Conservation (phyloP, 1,140 invertebrate genomes). For the Proales similis region DNA sequence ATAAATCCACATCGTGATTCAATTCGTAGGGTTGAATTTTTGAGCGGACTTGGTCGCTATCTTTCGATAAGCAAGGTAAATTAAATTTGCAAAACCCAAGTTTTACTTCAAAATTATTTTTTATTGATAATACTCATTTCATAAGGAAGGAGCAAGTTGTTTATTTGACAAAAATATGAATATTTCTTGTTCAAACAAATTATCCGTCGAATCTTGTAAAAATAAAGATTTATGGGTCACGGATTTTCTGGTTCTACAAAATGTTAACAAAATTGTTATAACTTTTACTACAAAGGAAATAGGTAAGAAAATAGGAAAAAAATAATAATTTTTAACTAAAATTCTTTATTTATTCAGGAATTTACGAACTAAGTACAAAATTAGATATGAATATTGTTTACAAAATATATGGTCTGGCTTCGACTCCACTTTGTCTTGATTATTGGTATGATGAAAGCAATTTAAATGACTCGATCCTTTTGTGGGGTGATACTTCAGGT, state of each 20-base stretch:
- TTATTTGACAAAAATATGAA: slow-evolving; percentile 48
- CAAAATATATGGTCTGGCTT: slow-evolving; percentile 47
- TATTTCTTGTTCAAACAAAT: slow-evolving; percentile 44
- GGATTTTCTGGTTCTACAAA: slow-evolving; percentile 49
- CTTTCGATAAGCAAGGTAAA: slow-evolving; percentile 51
- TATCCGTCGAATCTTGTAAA: slow-evolving; percentile 48
- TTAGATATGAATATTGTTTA: slow-evolving; percentile 52
- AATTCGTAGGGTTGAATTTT: slow-evolving; percentile 46
- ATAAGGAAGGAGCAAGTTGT: slow-evolving; percentile 48
- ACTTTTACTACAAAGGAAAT: slow-evolving; percentile 54
- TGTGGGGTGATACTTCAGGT: slow-evolving; percentile 51
- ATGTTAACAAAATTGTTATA: slow-evolving; percentile 52
- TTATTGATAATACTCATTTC: neutral
- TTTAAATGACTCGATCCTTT: slow-evolving; percentile 49
- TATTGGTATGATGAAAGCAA: slow-evolving; percentile 52
- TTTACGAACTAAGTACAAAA: slow-evolving; percentile 52
- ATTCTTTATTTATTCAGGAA: slow-evolving; percentile 44
- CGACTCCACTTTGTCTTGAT: slow-evolving; percentile 50
- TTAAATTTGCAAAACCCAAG: neutral
- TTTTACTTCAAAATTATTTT: neutral
- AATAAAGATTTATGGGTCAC: slow-evolving; percentile 53
- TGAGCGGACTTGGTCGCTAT: slow-evolving; percentile 49
- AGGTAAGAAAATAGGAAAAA: slow-evolving; percentile 40
- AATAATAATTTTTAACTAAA: neutral
- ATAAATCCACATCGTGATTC: slow-evolving; percentile 45